A percentile compares a stretch with the other conserved stretches of the same genome.
These are phyloP conservation scores for Ibidorhyncha struthersii DNA, from an alignment of 2,113 vertebrate genomes.

Conservation along the genomic window DNA sequence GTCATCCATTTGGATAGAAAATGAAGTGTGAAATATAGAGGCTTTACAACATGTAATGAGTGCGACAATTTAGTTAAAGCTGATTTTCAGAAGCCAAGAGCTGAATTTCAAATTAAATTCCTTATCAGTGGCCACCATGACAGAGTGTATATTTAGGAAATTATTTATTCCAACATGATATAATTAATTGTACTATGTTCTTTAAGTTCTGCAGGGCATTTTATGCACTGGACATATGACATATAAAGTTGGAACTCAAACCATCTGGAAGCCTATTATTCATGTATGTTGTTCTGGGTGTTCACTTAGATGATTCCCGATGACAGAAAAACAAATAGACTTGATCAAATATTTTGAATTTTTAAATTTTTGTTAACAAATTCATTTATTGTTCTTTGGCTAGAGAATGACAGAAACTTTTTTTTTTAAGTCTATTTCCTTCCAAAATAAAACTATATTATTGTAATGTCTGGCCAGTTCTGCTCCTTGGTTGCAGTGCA, in stretches of 20 bases:
- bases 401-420: background rate
- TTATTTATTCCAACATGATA: slow-evolving; percentile 52
- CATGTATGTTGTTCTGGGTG: rapidly evolving
- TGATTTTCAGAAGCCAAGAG: slow-evolving; percentile 54
- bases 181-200: slow-evolving; percentile 20
- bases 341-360: background rate
- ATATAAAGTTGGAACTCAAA: background rate
- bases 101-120: slow-evolving; percentile 57
- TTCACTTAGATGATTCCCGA: background rate
- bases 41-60: slow-evolving; percentile 63
- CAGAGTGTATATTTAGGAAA: slow-evolving; percentile 29
- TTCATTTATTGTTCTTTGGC: background rate
- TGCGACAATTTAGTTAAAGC: slow-evolving; percentile 64
- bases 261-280: background rate
- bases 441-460: background rate
- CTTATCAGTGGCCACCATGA: slow-evolving; percentile 42
- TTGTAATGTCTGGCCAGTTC: background rate
- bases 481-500: background rate
- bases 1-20: slow-evolving; percentile 60
- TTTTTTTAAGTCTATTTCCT: background rate
- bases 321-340: background rate
- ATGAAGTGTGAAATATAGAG: slow-evolving; percentile 65
- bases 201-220: background rate
- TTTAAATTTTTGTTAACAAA: background rate
- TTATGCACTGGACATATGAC: background rate